Evolutionary conservation across 2,797 vertebrate genomes (phyloP), one percentile per base, ranked within the genome.

Genomic region (Nannoperca obscura): DNA sequence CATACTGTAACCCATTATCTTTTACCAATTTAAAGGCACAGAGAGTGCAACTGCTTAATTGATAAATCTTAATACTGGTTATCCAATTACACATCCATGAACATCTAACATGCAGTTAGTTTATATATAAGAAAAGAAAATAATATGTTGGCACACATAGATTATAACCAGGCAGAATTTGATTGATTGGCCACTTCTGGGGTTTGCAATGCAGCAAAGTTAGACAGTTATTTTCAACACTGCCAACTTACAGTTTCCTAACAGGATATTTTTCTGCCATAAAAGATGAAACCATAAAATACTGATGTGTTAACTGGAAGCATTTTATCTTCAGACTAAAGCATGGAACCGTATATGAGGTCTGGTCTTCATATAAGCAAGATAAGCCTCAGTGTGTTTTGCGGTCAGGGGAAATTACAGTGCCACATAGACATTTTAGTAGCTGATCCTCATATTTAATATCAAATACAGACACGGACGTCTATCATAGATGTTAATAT

Each of bases 401-500:
- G 61, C 13, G 19, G 71, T 60, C 62, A 24, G 61, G 71, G 86
- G 85, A 86, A 87, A 91, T 85, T 73, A 85, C 77, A 80, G 69
- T 24, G 53, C 59, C 74, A 30, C 38, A 1, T 2, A 5, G 59
- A 86, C 76, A 84, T 88, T 67, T 75, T 1, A 7, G 70, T 5
- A 36, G 17, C 74, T 74, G 79, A 86, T 82, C 68, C 63, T 72
- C 55, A 50, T 40, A 67, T 88, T 89, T 75, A 76, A 85, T 81
- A 90, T 82, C 73, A 77, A 70, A 71, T 13, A 59, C 27, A 72
- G 64, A 60, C 27, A 22, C 14, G 0, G 14, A 7, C 36, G 53
- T 74, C 71, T 54, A 30, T 60, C 71, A 17, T 22, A 76, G 73
- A 85, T 84, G 75, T 69, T 81, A 78, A 77, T 77, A 59, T 40